Conservation (phyloP, 2,888 invertebrate species). For the Ichneumoninae sp. region DNA sequence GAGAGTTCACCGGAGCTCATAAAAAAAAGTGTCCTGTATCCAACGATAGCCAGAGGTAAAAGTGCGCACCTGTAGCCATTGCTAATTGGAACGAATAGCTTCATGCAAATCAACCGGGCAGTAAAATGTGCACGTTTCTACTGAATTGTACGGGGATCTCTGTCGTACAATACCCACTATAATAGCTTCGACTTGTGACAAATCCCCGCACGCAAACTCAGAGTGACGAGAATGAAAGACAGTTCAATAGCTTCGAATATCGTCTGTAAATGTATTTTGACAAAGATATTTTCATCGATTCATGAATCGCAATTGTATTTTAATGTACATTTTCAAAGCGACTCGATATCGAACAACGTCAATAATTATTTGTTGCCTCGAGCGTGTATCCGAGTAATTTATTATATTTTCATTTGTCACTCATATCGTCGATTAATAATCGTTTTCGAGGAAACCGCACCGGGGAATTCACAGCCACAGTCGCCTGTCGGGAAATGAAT, state of each 20-base stretch:
- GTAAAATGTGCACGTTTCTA: conserved; percentile 64
- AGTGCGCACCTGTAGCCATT: conserved; percentile 60
- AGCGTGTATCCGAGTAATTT: background rate
- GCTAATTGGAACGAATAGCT: conserved; percentile 73
- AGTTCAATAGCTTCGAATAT: conserved; percentile 37
- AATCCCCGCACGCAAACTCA: background rate
- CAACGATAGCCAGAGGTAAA: conserved; percentile 23
- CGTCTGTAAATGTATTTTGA: background rate
- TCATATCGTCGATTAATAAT: conserved; percentile 11
- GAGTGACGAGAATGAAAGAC: conserved; percentile 18
- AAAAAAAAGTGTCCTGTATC: conserved; percentile 17
- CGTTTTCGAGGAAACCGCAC: background rate
- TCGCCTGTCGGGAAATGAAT: background rate
- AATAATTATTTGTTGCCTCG: background rate
- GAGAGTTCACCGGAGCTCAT: conserved; percentile 16
- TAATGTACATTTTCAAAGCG: background rate
- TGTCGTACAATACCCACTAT: conserved; percentile 32
- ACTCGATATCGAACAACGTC: background rate
- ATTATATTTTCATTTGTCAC: background rate
- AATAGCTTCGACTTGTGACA: background rate
- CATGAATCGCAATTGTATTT: background rate
- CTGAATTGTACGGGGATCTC: conserved; percentile 39
- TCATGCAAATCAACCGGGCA: conserved; percentile 68
- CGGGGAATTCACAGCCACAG: background rate
- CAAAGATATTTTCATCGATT: conserved; percentile 9